A percentile compares a stretch with the other conserved stretches of the same genome.
phyloP scores from a whole-genome alignment of 2,797 vertebrate species.

The Siniperca scherzeri region DNA sequence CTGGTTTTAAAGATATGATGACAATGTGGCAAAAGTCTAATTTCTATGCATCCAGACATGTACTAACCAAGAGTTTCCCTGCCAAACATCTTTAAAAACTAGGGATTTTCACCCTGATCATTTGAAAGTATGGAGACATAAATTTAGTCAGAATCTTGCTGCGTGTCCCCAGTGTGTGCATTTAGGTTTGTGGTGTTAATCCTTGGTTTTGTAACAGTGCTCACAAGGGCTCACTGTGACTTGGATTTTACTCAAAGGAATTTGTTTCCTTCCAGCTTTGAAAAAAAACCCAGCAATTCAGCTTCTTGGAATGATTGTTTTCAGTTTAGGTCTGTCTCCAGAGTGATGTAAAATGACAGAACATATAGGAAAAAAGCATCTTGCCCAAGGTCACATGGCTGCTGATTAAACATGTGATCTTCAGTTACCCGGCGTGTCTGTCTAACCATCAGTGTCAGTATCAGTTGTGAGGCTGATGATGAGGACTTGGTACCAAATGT shows the following conservation, averaged over 20 bases:
- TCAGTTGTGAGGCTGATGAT: too few relatives aligned
- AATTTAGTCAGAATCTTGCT: not conserved
- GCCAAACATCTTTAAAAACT: not conserved
- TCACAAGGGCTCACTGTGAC: conserved; percentile 30
- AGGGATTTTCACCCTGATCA: not conserved
- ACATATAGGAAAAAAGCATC: not conserved
- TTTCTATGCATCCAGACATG: not conserved
- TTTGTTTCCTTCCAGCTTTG: conserved; percentile 7
- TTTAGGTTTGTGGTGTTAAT: conserved; percentile 21
- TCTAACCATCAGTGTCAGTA: not conserved
- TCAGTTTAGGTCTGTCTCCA: not conserved
- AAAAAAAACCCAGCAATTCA: not conserved
- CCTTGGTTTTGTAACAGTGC: conserved; percentile 27
- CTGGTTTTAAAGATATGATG: conserved; percentile 14
- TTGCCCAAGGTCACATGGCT: not conserved
- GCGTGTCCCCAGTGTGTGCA: not conserved
- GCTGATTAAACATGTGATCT: not conserved
- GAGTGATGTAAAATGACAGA: not conserved
- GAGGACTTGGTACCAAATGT: too few relatives aligned
- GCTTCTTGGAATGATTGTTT: conserved; percentile 9
- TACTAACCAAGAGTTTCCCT: not conserved
- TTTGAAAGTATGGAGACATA: not conserved
- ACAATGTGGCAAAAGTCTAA: conserved; percentile 10
- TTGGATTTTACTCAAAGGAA: conserved; percentile 32
- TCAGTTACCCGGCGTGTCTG: not conserved